phyloP scores from a whole-genome alignment of 2,888 invertebrate genomes.

The Poecilobothrus nobilitatus region DNA sequence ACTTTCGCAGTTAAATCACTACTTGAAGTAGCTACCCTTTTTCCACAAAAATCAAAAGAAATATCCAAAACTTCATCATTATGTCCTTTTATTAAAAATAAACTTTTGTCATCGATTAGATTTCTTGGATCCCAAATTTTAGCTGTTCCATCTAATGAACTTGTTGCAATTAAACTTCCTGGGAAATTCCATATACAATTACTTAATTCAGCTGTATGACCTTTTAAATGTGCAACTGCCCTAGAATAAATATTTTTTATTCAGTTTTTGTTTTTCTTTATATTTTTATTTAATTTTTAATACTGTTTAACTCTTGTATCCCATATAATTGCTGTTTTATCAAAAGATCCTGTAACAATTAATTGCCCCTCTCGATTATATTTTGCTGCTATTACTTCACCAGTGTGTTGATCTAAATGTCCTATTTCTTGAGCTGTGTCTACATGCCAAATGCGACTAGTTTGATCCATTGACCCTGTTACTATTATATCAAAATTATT shows the following conservation, averaged over 20 bases:
- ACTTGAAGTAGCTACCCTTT: conserved; percentile 62
- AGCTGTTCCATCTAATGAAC: conserved; percentile 62
- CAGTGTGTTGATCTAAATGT: conserved; percentile 58
- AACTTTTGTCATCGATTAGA: conserved; percentile 39
- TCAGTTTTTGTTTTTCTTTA: background rate
- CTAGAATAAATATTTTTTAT: conserved; percentile 35
- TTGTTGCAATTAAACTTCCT: conserved; percentile 57
- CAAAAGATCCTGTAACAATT: conserved; percentile 71
- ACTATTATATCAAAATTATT: conserved; percentile 53
- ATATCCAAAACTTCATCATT: conserved; percentile 67
- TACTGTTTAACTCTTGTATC: conserved; percentile 59
- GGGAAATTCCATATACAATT: conserved; percentile 63
- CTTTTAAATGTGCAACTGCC: conserved; percentile 50
- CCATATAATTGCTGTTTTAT: conserved; percentile 67
- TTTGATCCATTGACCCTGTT: conserved; percentile 69
- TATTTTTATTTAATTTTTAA: background rate
- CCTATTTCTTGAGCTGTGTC: conserved; percentile 57
- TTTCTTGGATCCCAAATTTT: conserved; percentile 59
- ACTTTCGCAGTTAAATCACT: conserved; percentile 67
- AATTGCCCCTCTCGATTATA: conserved; percentile 61
- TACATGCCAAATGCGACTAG: conserved; percentile 62
- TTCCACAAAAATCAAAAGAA: conserved; percentile 65
- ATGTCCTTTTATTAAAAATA: conserved; percentile 54
- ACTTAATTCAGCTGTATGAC: conserved; percentile 60
- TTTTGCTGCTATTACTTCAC: conserved; percentile 65